Evolutionary conservation across 30 jellyfish, hydroid and myxozoan species (phyloP).

Genomic region (Aurelia aurita complex sp. Pacific): DNA sequence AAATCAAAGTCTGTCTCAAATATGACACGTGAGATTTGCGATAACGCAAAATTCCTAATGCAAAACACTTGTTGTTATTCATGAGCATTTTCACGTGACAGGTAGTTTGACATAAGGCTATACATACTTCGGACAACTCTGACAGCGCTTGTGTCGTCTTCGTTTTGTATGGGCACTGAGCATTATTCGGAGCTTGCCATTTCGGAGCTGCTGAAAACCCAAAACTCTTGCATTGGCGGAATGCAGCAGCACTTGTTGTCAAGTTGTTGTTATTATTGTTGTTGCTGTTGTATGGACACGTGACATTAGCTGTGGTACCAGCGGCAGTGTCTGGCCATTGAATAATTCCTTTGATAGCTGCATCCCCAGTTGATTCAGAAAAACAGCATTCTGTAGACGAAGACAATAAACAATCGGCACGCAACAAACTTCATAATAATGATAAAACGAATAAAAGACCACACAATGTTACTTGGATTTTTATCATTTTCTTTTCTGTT

Average conservation of each 20-base stretch:
- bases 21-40: too few relatives aligned
- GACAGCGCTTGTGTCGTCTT: slow-evolving; percentile 39
- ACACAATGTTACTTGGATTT: too few relatives aligned
- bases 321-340: slow-evolving; percentile 46
- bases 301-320: slow-evolving; percentile 5
- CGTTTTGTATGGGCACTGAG: slow-evolving; percentile 44
- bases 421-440: not conserved
- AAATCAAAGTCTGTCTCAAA: too few relatives aligned
- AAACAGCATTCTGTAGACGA: slow-evolving; percentile 32
- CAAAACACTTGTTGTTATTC: too few relatives aligned
- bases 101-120: not conserved
- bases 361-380: slow-evolving; percentile 38
- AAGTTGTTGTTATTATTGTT: not conserved
- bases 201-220: slow-evolving; percentile 32
- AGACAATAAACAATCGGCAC: not conserved
- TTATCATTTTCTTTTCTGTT: too few relatives aligned
- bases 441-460: too few relatives aligned
- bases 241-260: not conserved
- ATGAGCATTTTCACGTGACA: too few relatives aligned
- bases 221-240: slow-evolving; percentile 20
- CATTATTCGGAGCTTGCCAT: slow-evolving; percentile 26
- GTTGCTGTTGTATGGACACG: slow-evolving; percentile 43
- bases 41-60: too few relatives aligned
- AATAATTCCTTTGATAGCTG: slow-evolving; percentile 26
- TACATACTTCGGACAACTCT: slow-evolving; percentile 29